Base-by-base conservation (phyloP, 2,797 vertebrate species). In the Crypturellus tataupa region DNA sequence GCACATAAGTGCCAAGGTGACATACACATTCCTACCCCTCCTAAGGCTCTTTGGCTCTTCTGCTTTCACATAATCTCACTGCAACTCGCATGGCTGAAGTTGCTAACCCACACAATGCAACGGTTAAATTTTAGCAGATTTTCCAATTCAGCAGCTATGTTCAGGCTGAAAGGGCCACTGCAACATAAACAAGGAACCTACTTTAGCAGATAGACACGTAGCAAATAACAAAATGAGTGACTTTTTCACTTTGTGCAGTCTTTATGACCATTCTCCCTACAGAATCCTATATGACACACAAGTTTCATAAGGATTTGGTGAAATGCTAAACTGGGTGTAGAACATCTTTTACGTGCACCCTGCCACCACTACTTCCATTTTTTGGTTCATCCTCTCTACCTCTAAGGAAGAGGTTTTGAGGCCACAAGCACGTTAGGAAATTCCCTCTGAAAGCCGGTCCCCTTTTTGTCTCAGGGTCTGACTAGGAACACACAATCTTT, bases 281-380 rank as follows among this genome's bases (percentile, higher is more conserved):
- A 59, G 51, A 12, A 12, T 8, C 5, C 55, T 35, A 42, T 4
- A 3, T 6, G 60, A 42, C 15, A 75, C 40, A n/a, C 29, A 58
- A 33, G 39, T 25, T 20, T 0, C 11, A 0, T 6, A 10, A 78
- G n/a, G 3, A 25, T 53, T 46, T 46, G 58, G 12, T 3, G 6
- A 37, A 53, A 21, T 1, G 23, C 33, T 85, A 19, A 40, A 33
- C 25, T 12, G 31, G 4, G 12, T 24, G 78, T 39, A 78, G 40
- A 80, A 31, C 53, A 84, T 21, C 65, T 80, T 0, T 0, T 27
- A 33, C 31, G 27, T 1, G 1, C 62, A n/a, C 39, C 80, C 31
- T 67, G 37, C 51, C 25, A 39, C 11, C 49, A 65, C 31, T 5
- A 15, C 2, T 1, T 17, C 23, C 83, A 27, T 67, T 44, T 79